Percentiles rank a stretch among this genome's conserved stretches.
Evolutionary conservation across 92 coral and sea anemone species (phyloP).

Genomic region (Actinostola sp.): DNA sequence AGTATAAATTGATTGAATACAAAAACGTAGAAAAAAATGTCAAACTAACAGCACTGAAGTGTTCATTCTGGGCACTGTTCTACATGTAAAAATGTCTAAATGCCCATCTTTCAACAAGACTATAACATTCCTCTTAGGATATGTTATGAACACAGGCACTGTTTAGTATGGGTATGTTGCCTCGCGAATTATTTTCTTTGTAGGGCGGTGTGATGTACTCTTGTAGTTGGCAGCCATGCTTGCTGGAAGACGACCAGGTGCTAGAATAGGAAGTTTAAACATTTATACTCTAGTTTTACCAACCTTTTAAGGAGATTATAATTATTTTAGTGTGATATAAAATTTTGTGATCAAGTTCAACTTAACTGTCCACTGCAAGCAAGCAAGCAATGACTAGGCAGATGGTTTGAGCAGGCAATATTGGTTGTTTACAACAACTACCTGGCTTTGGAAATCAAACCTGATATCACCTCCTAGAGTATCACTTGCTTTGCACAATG

Average conservation of each 20-base stretch:
- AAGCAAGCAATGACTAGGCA: too few relatives aligned
- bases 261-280: conserved; percentile 72
- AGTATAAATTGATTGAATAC: not conserved
- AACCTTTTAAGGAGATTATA: not conserved
- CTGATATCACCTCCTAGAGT: not conserved
- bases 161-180: conserved; percentile 90
- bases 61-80: not conserved
- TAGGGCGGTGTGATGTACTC: conserved; percentile 83
- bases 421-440: too few relatives aligned
- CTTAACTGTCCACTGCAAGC: too few relatives aligned
- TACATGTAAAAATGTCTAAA: too few relatives aligned
- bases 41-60: not conserved
- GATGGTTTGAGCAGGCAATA: too few relatives aligned
- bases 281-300: not conserved
- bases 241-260: conserved; percentile 79
- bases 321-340: not conserved
- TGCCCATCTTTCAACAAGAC: too few relatives aligned
- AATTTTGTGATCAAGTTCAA: too few relatives aligned
- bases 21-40: conserved; percentile 7
- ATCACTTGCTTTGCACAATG: not conserved
- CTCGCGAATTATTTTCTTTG: conserved; percentile 94
- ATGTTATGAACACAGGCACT: too few relatives aligned
- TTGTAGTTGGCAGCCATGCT: conserved; percentile 77
- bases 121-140: too few relatives aligned
- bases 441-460: too few relatives aligned